These are phyloP conservation scores for Actinernus sp. DNA, from an alignment of 92 coral and sea anemone species.

Conservation along the genomic window DNA sequence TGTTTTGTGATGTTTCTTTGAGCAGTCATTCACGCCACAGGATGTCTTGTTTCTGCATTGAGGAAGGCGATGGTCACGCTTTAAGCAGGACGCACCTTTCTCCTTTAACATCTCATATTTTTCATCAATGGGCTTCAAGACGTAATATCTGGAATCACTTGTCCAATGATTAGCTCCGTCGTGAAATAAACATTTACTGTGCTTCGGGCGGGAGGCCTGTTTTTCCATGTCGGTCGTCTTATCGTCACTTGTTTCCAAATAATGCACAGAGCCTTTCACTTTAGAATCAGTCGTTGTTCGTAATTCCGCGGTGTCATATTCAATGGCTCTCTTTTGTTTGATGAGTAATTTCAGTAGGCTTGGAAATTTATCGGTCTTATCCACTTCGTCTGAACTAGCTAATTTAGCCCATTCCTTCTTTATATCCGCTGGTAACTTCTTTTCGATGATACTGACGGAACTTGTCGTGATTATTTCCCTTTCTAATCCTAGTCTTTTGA, in stretches of 20 bases:
- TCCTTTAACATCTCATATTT: conserved; percentile 18
- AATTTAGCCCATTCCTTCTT: conserved; percentile 57
- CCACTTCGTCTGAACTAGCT: conserved; percentile 34
- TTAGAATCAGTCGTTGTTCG: conserved; percentile 3
- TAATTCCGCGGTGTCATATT: conserved; percentile 23
- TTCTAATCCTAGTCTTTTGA: too few species aligned
- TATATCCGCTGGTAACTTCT: conserved; percentile 34
- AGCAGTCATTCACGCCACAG: conserved; percentile 35
- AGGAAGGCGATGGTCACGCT: conserved; percentile 19
- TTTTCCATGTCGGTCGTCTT: too few species aligned
- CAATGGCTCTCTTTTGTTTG: conserved; percentile 38
- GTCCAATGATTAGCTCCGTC: conserved; percentile 1
- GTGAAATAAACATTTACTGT: not conserved
- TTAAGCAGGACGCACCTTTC: conserved; percentile 32
- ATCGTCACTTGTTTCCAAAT: too few species aligned
- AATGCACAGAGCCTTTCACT: too few species aligned
- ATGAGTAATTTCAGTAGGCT: conserved; percentile 27
- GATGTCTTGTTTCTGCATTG: conserved; percentile 23
- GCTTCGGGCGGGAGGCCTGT: too few species aligned
- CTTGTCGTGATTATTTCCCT: conserved; percentile 60
- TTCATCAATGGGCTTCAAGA: conserved; percentile 8
- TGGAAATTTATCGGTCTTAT: conserved; percentile 50
- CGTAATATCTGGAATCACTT: conserved; percentile 25
- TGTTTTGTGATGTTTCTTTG: conserved; percentile 19
- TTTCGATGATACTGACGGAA: conserved; percentile 61